Base-by-base conservation (phyloP, 30 jellyfish, hydroid and myxozoan genomes). In the Chironex yamaguchii region DNA sequence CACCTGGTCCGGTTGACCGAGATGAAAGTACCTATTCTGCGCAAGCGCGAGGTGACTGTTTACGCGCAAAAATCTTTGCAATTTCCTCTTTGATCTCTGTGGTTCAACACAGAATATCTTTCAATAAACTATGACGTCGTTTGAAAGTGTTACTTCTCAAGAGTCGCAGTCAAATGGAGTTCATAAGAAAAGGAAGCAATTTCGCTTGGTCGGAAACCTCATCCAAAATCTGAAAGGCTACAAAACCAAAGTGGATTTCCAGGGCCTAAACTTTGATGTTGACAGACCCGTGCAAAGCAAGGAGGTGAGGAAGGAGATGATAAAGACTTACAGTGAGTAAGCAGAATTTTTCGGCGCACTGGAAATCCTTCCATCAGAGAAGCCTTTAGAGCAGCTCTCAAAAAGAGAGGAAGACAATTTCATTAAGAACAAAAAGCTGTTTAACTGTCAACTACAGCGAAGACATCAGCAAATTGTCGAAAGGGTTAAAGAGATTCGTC, bases 191-290 rank as follows among this genome's bases (percentile, higher is more conserved):
- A n/a, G n/a, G n/a, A n/a, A n/a, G n/a, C n/a, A n/a, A n/a, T n/a
- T n/a, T n/a, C n/a, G n/a, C n/a, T n/a, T n/a, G n/a, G n/a, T n/a
- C n/a, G n/a, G n/a, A n/a, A n/a, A n/a, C n/a, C n/a, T n/a, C n/a
- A n/a, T n/a, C n/a, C n/a, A n/a, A n/a, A n/a, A n/a, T n/a, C n/a
- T n/a, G n/a, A 76, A 75, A 54, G 34, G 67, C 3, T 76, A 76
- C 78, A 76, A 76, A 49, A 66, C 36, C 9, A 30, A 51, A 28
- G 58, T 50, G 64, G 66, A 76, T 48, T 50, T 76, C 32, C 73
- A 50, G 32, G 89, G 89, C 20, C 89, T 76, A 31, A 78, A 76
- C 73, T 53, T 76, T 21, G 79, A 76, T 69, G 79, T 66, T 28
- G 89, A 76, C 25, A 76, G 89, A 78, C 63, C 67, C 53, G 49